Evolutionary conservation across 2,797 vertebrate species (phyloP), one percentile per base, ranked within the genome.

Genomic region (Coregonus suidteri): DNA sequence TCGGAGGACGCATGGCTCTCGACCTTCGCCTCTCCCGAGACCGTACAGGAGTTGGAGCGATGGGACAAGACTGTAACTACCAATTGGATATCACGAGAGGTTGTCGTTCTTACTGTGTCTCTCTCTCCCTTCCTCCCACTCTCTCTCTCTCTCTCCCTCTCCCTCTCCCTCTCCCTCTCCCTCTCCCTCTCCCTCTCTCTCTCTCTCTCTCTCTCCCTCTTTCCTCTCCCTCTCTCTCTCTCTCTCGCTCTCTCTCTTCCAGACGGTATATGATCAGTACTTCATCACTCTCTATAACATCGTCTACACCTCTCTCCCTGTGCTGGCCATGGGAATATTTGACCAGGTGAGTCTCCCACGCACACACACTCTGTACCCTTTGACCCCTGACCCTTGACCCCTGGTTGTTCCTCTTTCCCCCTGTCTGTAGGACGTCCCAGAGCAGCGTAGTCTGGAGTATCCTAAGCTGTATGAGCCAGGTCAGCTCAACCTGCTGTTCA

Each of bases 251-350:
- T 88, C 5, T 83, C 4, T 82, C 15, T 62, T 76, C 14, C 53
- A 97, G 96, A 97, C 96, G 0, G 96, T 97, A 65, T 97, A 97
- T 13, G 96, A 97, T 89, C 96, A 97, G 84, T 96, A 93, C 86
- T 99, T 99, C 92, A 98, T 99, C 93, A 99, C 97, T 0, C 95
- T 99, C 3, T 99, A 97, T 90, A 99, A 99, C 89, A 99, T 99
- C 0, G 96, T 98, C 79, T 99, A 98, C 90, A 99, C 97, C 0
- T 98, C 97, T 0, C 95, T 98, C 79, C 97, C 97, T 0, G 97
- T 99, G 83, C 94, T 99, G 82, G 97, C 97, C 78, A 99, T 98
- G 97, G 97, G 97, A 13, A 95, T 98, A 85, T 99, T 99, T 37
- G 97, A 98, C 87, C 97, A 99, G 96, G 97, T 98, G 87, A 4